These are phyloP conservation scores for Ornithoptera alexandrae DNA, from an alignment of 2,888 invertebrate species.

Conservation along the genomic window DNA sequence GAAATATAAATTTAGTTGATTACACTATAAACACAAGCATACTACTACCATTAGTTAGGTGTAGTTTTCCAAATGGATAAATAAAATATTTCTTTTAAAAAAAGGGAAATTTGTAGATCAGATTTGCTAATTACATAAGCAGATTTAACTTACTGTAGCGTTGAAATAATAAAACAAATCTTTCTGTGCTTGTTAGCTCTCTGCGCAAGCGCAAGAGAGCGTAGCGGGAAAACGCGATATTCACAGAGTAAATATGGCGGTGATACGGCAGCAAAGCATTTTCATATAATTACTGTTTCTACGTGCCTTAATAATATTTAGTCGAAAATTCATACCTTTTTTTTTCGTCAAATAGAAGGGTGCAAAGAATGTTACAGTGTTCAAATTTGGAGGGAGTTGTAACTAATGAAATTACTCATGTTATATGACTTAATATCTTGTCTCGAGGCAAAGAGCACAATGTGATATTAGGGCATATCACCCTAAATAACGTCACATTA, in stretches of 20 bases:
- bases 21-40: neutral
- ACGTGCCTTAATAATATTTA: too few species aligned
- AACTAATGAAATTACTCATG: neutral
- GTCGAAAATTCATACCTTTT: neutral
- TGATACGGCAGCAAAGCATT: constrained; percentile 3
- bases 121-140: constrained; percentile 33
- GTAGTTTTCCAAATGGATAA: neutral
- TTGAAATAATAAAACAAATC: constrained; percentile 63
- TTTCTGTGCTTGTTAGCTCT: constrained; percentile 55
- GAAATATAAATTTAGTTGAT: neutral
- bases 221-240: constrained; percentile 44
- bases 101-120: constrained; percentile 16
- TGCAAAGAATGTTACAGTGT: too few species aligned
- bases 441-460: too few species aligned
- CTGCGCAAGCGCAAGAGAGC: constrained; percentile 60
- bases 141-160: constrained; percentile 44
- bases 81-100: neutral
- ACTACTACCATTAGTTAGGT: neutral
- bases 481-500: too few species aligned
- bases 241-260: constrained; percentile 19
- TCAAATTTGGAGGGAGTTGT: neutral
- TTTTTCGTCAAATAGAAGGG: neutral
- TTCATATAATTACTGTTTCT: neutral
- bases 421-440: too few species aligned
- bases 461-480: too few species aligned